Evolutionary conservation across 2,888 invertebrate species (phyloP).

Genomic region (Synergus umbraculus): DNA sequence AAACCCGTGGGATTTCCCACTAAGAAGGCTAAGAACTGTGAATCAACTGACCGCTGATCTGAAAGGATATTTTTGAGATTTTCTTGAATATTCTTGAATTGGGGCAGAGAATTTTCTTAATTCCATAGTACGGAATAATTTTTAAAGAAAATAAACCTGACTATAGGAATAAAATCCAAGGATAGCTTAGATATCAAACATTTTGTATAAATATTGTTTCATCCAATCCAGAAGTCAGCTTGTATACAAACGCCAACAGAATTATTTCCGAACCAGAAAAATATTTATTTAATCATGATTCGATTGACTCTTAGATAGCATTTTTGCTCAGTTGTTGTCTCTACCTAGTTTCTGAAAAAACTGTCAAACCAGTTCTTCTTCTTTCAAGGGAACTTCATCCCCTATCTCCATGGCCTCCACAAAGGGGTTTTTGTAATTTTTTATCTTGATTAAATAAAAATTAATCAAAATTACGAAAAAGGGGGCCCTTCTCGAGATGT

Average conservation of each 20-base stretch:
- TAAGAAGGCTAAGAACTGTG: constrained; percentile 1
- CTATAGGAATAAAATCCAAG: neutral
- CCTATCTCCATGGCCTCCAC: neutral
- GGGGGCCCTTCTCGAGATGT: too few relatives aligned
- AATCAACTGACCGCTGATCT: constrained; percentile 17
- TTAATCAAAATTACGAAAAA: too few relatives aligned
- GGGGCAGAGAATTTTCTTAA: neutral
- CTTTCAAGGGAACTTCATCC: neutral
- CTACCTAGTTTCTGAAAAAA: neutral
- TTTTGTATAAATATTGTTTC: too few relatives aligned
- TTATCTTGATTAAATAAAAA: too few relatives aligned
- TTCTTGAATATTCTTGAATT: neutral
- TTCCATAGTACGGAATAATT: neutral
- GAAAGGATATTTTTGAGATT: neutral
- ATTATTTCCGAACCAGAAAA: too few relatives aligned
- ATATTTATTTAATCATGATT: too few relatives aligned
- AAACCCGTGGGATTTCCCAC: constrained; percentile 10
- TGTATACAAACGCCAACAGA: too few relatives aligned
- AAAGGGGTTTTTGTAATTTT: too few relatives aligned
- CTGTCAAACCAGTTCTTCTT: neutral
- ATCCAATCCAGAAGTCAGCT: too few relatives aligned
- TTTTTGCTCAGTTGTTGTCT: too few relatives aligned
- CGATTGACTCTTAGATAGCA: too few relatives aligned
- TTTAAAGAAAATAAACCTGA: neutral
- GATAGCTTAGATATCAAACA: neutral